Conservation (phyloP, 2,797 vertebrate genomes). For the Typhlichthys eigenmanni region DNA sequence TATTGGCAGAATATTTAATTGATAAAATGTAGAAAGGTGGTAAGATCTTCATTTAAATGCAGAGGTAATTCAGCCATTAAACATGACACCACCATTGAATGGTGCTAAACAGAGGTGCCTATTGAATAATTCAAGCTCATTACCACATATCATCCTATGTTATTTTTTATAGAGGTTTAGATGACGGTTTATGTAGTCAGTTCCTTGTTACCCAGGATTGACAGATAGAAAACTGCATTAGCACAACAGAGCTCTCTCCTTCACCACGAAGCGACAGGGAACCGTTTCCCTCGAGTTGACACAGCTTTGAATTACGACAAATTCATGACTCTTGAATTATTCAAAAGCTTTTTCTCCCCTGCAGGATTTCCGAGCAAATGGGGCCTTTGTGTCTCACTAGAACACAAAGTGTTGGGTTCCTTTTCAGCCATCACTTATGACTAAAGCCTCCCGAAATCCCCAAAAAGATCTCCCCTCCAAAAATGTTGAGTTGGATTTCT, state of each 20-base stretch:
- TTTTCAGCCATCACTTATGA: constrained; percentile 29
- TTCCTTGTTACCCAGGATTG: constrained; percentile 3
- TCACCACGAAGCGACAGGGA: constrained; percentile 21
- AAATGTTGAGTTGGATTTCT: constrained; percentile 27
- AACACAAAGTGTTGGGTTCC: constrained; percentile 28
- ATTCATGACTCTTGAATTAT: constrained; percentile 51
- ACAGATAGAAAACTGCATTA: constrained; percentile 16
- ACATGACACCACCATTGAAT: constrained; percentile 15
- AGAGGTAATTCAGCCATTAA: constrained; percentile 4
- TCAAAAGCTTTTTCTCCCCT: constrained; percentile 45
- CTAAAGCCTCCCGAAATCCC: constrained; percentile 45
- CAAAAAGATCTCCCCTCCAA: constrained; percentile 28
- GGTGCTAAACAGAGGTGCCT: constrained; percentile 24
- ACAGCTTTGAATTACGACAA: constrained; percentile 37
- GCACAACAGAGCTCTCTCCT: constrained; percentile 14
- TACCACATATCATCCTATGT: constrained; percentile 30
- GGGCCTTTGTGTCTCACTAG: constrained; percentile 51
- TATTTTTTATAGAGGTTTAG: constrained; percentile 19
- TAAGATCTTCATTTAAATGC: constrained; percentile 5
- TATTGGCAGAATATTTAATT: constrained; percentile 12
- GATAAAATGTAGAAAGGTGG: constrained; percentile 35
- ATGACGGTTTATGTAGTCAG: constrained; percentile 5
- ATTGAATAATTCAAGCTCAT: constrained; percentile 47
- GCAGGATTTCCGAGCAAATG: constrained; percentile 51
- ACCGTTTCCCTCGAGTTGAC: constrained; percentile 31